Evolutionary conservation across 2,797 vertebrate genomes (phyloP), one percentile per base, ranked within the genome.

Genomic region (Brachymystax lenok): DNA sequence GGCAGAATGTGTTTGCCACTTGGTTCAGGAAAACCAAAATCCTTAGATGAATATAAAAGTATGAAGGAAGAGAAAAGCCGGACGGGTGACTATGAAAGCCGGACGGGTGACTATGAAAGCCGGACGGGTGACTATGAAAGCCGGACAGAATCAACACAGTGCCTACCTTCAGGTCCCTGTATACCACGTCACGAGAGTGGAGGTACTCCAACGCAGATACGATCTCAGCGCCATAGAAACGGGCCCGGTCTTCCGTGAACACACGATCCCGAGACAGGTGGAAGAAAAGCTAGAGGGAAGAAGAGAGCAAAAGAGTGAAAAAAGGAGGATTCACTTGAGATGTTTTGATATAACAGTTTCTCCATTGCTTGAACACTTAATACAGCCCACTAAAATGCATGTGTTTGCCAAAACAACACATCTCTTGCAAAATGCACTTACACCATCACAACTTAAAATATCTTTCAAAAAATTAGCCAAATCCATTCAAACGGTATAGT

Each of bases 141-240:
- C 40, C 10, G 40, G 40, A 40, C 40, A 40, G 40, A 10, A 40
- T 40, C 40, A 8, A 10, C 5, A 8, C 35, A 85, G 79, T 10
- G 40, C 40, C 40, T 46, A 96, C 96, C 96, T 97, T 97, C 28
- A 97, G 94, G 84, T 97, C 96, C 0, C 96, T 90, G 85, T 97
- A 97, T 3, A 97, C 96, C 0, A 97, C 96, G 0, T 97, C 95
- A 61, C 94, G 83, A 0, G 96, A 96, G 85, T 97, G 96, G 63
- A 97, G 90, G 77, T 97, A 97, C 80, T 97, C 96, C 0, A 97
- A 88, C 0, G 96, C 96, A 0, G 96, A 97, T 17, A 97, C 96
- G 0, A 97, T 97, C 85, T 97, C 96, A 0, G 96, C 96, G 0
- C 96, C 95, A 0, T 97, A 97, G 78, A 97, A 97, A 0, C 96